Conservation (phyloP, 2,113 vertebrate genomes). For the Hipposideros armiger region DNA sequence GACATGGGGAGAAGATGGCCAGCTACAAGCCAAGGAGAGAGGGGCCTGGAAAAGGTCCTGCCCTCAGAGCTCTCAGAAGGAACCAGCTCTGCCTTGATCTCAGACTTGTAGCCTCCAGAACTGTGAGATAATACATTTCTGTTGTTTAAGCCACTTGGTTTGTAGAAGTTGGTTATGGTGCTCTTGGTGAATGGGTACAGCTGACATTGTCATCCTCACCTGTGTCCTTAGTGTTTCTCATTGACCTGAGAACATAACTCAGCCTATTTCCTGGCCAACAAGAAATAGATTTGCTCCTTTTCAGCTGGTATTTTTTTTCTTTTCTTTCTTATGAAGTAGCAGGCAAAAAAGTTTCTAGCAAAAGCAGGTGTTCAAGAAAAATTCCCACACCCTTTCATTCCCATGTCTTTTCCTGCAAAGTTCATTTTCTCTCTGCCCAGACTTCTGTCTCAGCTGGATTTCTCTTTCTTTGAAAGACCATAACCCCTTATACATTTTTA, state of each 20-base stretch:
- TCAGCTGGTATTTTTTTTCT: not conserved
- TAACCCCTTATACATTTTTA: not conserved
- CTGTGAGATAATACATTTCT: not conserved
- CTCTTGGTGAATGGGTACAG: too few species aligned
- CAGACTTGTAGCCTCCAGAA: not conserved
- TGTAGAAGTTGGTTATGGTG: not conserved
- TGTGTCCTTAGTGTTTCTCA: not conserved
- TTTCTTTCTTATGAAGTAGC: not conserved
- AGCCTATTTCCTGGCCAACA: not conserved
- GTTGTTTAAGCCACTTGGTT: not conserved
- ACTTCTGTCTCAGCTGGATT: not conserved
- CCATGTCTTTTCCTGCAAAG: not conserved
- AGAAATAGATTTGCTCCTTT: not conserved
- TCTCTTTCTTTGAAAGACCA: not conserved
- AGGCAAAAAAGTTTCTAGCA: not conserved
- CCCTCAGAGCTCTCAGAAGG: not conserved
- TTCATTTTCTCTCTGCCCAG: not conserved
- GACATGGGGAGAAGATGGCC: not conserved
- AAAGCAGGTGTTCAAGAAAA: constrained; percentile 22
- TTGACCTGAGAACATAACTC: not conserved
- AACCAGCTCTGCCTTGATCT: not conserved
- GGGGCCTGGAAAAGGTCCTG: not conserved
- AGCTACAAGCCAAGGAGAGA: not conserved
- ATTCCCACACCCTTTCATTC: not conserved
- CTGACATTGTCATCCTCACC: not conserved